Percentiles rank a stretch among this genome's conserved stretches.
These are phyloP conservation scores for Cephus runcator DNA, from an alignment of 2,888 invertebrate genomes.

Conservation along the genomic window DNA sequence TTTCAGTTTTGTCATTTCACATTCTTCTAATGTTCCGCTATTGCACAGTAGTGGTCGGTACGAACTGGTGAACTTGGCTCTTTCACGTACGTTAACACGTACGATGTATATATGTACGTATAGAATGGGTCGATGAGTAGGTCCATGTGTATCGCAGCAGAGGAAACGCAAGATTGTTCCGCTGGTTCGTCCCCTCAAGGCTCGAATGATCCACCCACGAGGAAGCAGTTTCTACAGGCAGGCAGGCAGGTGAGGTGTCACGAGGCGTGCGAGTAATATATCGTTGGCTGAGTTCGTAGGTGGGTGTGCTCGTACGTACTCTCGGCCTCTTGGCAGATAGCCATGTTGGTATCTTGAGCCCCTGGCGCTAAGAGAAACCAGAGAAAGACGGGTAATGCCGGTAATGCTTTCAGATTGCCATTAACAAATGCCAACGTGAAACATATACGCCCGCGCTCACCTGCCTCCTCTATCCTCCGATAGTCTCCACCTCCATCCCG, in stretches of 20 bases:
- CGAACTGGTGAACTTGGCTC: no score
- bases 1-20: no score
- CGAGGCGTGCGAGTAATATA: constrained; percentile 63
- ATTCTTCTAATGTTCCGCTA: no score
- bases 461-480: constrained; percentile 29
- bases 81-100: no score
- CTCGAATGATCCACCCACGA: constrained; percentile 61
- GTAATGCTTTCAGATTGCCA: constrained; percentile 52
- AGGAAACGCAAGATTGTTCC: constrained; percentile 47
- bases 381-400: constrained; percentile 47
- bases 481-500: neutral
- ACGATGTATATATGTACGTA: no score
- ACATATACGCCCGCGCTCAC: constrained; percentile 43
- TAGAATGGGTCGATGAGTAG: constrained; percentile 5
- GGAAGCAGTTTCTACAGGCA: constrained; percentile 46
- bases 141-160: constrained; percentile 30
- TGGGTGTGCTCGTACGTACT: constrained; percentile 45
- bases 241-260: constrained; percentile 64
- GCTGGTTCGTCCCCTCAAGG: constrained; percentile 29
- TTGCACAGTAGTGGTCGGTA: no score
- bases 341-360: constrained; percentile 45
- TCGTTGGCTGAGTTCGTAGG: constrained; percentile 55
- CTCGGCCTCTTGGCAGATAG: neutral
- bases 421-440: constrained; percentile 56
- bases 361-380: constrained; percentile 50